Conservation (phyloP, 2,888 invertebrate genomes). For the Caenorhabditis imperialis region DNA sequence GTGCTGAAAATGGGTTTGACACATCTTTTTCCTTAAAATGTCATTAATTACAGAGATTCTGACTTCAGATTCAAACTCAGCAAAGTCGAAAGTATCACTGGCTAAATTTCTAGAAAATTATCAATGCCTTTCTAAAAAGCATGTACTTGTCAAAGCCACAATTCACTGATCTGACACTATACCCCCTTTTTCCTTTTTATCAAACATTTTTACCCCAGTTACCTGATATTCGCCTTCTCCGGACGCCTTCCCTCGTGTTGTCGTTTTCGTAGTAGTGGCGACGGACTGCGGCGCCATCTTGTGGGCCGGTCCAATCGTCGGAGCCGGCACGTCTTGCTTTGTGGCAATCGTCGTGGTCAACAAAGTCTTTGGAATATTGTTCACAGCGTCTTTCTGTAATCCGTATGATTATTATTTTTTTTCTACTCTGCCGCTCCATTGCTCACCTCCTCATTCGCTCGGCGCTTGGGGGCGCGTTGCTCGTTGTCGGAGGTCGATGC, state of each 20-base stretch:
- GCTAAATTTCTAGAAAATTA: no score
- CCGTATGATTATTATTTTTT: not conserved
- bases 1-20: no score
- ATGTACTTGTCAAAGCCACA: no score
- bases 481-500: slow-evolving; percentile 30
- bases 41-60: no score
- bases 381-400: slow-evolving; percentile 27
- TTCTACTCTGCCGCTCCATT: not conserved
- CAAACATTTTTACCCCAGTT: slow-evolving; percentile 1
- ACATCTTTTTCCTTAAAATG: no score
- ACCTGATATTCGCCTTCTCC: slow-evolving; percentile 77
- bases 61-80: no score
- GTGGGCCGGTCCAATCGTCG: slow-evolving; percentile 11
- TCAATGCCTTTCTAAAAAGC: no score
- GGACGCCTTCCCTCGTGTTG: slow-evolving; percentile 62
- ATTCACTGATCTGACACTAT: no score
- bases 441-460: slow-evolving; percentile 58
- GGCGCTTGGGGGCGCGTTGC: slow-evolving; percentile 57
- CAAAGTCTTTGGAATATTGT: slow-evolving; percentile 20
- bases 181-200: no score
- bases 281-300: slow-evolving; percentile 54
- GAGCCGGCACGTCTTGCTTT: slow-evolving; percentile 15
- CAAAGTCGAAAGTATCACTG: no score
- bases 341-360: slow-evolving; percentile 21
- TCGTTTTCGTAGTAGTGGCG: slow-evolving; percentile 39